These are phyloP conservation scores for Papilio polytes DNA, from an alignment of 1,140 invertebrate genomes.

Conservation along the genomic window DNA sequence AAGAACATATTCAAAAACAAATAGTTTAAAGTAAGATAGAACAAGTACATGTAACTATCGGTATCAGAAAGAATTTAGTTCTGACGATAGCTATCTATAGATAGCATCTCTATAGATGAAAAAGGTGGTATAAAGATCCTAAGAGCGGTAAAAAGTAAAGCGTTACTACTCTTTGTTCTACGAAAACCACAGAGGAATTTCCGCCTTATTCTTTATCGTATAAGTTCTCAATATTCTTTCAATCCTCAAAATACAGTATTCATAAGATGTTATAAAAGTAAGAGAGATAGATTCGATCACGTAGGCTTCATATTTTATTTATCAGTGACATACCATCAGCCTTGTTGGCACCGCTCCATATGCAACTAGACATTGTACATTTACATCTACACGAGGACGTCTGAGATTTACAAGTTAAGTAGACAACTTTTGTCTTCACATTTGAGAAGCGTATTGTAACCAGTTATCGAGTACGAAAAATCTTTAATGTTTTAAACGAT, in stretches of 20 bases:
- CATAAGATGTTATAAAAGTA: not conserved
- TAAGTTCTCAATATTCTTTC: not conserved
- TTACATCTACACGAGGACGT: not conserved
- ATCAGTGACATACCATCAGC: conserved; percentile 6
- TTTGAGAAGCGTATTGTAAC: not conserved
- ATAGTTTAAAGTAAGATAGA: too few relatives aligned
- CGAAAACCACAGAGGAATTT: not conserved
- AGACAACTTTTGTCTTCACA: not conserved
- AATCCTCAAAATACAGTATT: not conserved
- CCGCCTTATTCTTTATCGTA: too few relatives aligned
- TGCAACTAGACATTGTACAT: not conserved
- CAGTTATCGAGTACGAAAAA: not conserved
- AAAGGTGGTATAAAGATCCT: too few relatives aligned
- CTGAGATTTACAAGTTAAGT: not conserved
- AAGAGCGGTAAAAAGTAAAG: too few relatives aligned
- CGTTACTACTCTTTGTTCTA: too few relatives aligned
- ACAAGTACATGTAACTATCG: too few relatives aligned
- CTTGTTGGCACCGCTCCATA: conserved; percentile 3
- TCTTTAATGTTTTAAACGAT: not conserved
- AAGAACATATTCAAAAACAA: too few relatives aligned
- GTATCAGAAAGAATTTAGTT: too few relatives aligned
- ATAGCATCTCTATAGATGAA: too few relatives aligned
- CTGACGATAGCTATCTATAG: too few relatives aligned
- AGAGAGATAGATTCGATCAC: not conserved
- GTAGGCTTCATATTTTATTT: not conserved